Evolutionary conservation across 2,888 invertebrate genomes (phyloP), one percentile per base, ranked within the genome.

Genomic region (Ophion ellenae): DNA sequence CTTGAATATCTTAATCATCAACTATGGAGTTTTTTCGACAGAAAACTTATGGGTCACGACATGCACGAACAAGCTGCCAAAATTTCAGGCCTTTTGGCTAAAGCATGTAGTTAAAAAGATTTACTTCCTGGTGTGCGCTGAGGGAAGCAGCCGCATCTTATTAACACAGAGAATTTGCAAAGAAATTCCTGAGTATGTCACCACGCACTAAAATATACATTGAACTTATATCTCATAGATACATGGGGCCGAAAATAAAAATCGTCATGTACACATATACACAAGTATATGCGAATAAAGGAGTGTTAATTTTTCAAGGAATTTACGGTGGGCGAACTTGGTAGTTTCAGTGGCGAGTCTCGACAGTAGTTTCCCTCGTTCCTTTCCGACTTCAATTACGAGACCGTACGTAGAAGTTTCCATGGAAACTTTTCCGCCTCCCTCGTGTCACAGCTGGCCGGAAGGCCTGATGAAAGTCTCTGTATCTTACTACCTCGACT

Each of bases 331-430:
- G 67, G 10, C 53, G 63, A 24, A 66, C 64, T 32, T 57, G 20
- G 14, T 36, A 77, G 66, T 71, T 70, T 40, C 66, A 32, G 70
- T 71, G 24, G 45, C 69, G 57, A 71, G 57, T 73, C 53, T 36
- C 20, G 24, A 57, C 71, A 40, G 57, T 57, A 80, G 75, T 81
- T 81, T 63, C 36, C 63, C 32, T 77, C 67, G 53, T 40, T 67
- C 66, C 28, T 81, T 81, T 45, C 53, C 73, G 36, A 82, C 70
- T 82, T 79, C 71, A 78, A 85, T 82, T 79, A 79, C 79, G 70
- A 20, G 11, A 53, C 74, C 59, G 28, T 66, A 57, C 28, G 59
- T 79, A 75, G 14, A 82, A 82, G 79, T 79, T 82, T 47, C 66
- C n/a, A 36, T 17, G 40, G 36, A 77, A 85, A 78, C 57, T 85